Base-by-base conservation (phyloP, 64 coral and sea anemone genomes). In the Catalaphyllia jardinei region DNA sequence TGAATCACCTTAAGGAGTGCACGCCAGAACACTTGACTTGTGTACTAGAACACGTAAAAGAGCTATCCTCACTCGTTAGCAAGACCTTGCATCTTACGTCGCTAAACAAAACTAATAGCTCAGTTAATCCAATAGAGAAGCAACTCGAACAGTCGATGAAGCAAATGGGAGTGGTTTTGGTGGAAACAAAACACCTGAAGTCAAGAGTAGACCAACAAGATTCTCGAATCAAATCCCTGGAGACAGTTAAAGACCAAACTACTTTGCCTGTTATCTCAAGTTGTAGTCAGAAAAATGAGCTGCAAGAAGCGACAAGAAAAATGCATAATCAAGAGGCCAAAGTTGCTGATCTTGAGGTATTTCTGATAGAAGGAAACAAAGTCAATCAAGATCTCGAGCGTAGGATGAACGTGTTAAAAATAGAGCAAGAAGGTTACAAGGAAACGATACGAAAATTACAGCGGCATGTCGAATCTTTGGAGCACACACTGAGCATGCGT, bases 401-500 rank as follows among this genome's bases (percentile, higher is more conserved):
- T 11, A n/a, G 29, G 22, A 11, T 69, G 9, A 69, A 69, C 65
- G 6, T 10, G 65, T 10, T n/a, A 27, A 69, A 69, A 1, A 69
- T 24, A 69, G 65, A 69, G 10, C 20, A 69, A 16, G 55, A 78
- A 28, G 65, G 51, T n/a, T 24, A 52, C 30, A 60, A 89, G 33
- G 87, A 89, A 60, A 18, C 24, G 5, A 29, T 78, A 12, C n/a
- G 54, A 39, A 89, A 67, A 29, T 16, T 89, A 39, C 52, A 89
- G 52, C 73, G 73, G 1, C 74, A 55, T 31, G 7, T 89, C 20
- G 87, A 75, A 30, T 63, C 60, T 11, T 27, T 77, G 28, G 87
- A 89, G 35, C 72, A 89, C n/a, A 33, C 60, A 16, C 22, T 75
- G 20, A 57, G 87, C 38, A 20, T 89, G 17, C 87, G 73, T 24